phyloP scores from a whole-genome alignment of 2,888 invertebrate species.

The Timandra comae region DNA sequence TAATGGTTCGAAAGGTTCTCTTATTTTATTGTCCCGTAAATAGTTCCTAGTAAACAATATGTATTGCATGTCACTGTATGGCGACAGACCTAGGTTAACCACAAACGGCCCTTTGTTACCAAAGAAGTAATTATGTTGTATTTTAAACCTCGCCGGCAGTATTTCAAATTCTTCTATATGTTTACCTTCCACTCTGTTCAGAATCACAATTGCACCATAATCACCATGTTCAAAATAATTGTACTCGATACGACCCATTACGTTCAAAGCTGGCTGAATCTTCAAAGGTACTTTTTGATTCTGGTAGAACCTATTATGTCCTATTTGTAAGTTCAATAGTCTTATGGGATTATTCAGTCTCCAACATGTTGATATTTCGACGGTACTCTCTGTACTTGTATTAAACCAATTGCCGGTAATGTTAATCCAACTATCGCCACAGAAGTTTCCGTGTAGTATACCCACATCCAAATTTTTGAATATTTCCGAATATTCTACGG shows the following conservation, averaged over 20 bases:
- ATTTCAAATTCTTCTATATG: slow-evolving; percentile 87
- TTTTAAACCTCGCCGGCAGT: slow-evolving; percentile 81
- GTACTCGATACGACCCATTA: slow-evolving; percentile 87
- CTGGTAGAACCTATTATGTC: slow-evolving; percentile 88
- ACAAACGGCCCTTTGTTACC: slow-evolving; percentile 93
- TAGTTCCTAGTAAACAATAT: slow-evolving; percentile 92
- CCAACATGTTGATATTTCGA: slow-evolving; percentile 92
- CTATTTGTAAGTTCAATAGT: slow-evolving; percentile 83
- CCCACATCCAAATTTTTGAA: slow-evolving; percentile 92
- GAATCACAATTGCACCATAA: slow-evolving; percentile 89
- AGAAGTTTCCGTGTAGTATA: slow-evolving; percentile 94
- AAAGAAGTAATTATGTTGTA: slow-evolving; percentile 93
- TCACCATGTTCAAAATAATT: slow-evolving; percentile 91
- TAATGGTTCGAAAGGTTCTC: slow-evolving; percentile 87
- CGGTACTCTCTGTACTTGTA: slow-evolving; percentile 84
- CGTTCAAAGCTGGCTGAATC: slow-evolving; percentile 88
- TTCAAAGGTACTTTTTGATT: slow-evolving; percentile 86
- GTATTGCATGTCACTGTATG: slow-evolving; percentile 88
- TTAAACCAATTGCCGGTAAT: slow-evolving; percentile 95
- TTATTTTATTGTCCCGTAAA: slow-evolving; percentile 88
- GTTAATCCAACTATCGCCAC: slow-evolving; percentile 89
- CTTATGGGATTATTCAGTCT: slow-evolving; percentile 67
- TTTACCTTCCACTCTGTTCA: slow-evolving; percentile 81
- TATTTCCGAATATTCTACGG: slow-evolving; percentile 91
- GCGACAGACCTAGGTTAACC: slow-evolving; percentile 90